phyloP scores from a whole-genome alignment of 1,140 invertebrate genomes.

The Drosophila mojavensis region DNA sequence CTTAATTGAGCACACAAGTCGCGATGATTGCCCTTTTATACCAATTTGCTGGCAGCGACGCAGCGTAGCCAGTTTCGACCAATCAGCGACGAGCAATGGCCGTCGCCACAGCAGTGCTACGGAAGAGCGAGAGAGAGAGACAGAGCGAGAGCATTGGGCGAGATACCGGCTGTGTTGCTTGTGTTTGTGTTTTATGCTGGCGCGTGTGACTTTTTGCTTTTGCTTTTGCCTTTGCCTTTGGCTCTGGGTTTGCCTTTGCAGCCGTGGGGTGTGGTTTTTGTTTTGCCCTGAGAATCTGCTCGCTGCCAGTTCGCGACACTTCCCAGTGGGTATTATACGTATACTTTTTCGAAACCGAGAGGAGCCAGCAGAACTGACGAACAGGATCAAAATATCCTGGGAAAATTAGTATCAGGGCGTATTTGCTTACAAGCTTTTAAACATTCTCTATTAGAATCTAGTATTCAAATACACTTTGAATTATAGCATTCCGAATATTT shows the following conservation, averaged over 20 bases:
- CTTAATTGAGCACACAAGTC: slow-evolving; percentile 83
- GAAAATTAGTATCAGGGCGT: slow-evolving; percentile 8
- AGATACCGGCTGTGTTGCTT: slow-evolving; percentile 7
- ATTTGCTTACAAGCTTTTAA: neutral
- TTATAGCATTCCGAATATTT: too few species aligned
- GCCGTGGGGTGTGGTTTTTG: slow-evolving; percentile 39
- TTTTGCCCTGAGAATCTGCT: slow-evolving; percentile 37
- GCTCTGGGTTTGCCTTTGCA: neutral
- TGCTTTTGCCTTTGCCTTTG: slow-evolving; percentile 50
- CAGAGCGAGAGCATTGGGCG: neutral
- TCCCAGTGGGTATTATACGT: slow-evolving; percentile 6
- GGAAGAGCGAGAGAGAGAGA: slow-evolving; percentile 22
- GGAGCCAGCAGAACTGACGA: slow-evolving; percentile 23
- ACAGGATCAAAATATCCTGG: slow-evolving; percentile 36
- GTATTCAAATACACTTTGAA: too few species aligned
- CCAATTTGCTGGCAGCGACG: slow-evolving; percentile 68
- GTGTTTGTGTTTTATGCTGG: slow-evolving; percentile 57
- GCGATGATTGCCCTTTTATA: slow-evolving; percentile 84
- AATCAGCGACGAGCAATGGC: slow-evolving; percentile 74
- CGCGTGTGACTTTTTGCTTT: slow-evolving; percentile 67
- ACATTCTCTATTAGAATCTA: neutral
- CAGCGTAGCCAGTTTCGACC: slow-evolving; percentile 53
- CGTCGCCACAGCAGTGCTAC: slow-evolving; percentile 20
- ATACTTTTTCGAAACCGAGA: neutral
- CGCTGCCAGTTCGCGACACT: slow-evolving; percentile 2